A percentile compares a stretch with the other conserved stretches of the same genome.
Conservation (phyloP, 2,113 vertebrate species). For the Spea multiplicata region DNA sequence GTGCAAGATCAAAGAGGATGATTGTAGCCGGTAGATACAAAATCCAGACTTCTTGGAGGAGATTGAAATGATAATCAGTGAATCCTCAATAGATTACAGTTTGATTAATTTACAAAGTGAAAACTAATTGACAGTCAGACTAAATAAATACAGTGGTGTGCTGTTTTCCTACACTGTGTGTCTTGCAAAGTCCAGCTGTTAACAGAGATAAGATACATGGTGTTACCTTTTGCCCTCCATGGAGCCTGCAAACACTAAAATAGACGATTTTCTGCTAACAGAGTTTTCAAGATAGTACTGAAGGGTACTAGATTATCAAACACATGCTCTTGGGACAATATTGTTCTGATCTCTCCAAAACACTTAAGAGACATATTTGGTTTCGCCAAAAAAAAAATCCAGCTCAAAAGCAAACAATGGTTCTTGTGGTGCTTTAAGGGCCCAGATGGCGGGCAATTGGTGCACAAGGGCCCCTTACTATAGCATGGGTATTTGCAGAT, state of each 20-base stretch:
- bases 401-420: too few species aligned
- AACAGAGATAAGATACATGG: slow-evolving; percentile 28
- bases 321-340: not conserved
- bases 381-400: too few species aligned
- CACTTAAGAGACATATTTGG: too few species aligned
- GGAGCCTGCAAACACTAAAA: not conserved
- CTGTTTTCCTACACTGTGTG: slow-evolving; percentile 28
- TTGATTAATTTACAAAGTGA: slow-evolving; percentile 46
- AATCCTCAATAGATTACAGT: slow-evolving; percentile 35
- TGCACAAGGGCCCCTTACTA: too few species aligned
- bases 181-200: slow-evolving; percentile 41
- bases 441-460: too few species aligned
- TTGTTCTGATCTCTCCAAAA: too few species aligned
- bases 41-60: slow-evolving; percentile 38
- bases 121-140: slow-evolving; percentile 48
- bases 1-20: slow-evolving; percentile 35
- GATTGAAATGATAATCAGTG: slow-evolving; percentile 39
- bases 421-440: too few species aligned
- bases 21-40: slow-evolving; percentile 29
- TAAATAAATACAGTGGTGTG: slow-evolving; percentile 33
- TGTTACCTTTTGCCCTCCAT: slow-evolving; percentile 31
- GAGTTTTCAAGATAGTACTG: not conserved
- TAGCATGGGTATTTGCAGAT: too few species aligned
- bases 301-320: not conserved
- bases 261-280: not conserved